Base-by-base conservation (phyloP, 2,888 invertebrate species). In the Hyposoter dolosus region DNA sequence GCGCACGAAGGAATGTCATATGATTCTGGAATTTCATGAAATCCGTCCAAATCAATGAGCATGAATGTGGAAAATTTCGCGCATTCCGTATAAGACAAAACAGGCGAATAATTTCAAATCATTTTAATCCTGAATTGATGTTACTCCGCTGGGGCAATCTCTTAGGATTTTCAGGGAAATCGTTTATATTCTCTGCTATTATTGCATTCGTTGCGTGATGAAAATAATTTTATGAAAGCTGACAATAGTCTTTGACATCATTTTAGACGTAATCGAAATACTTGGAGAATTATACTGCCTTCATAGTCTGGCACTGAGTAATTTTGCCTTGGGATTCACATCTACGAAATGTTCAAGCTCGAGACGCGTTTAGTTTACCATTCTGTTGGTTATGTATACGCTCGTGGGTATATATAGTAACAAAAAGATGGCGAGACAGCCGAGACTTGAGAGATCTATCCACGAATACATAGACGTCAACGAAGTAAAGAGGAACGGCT, bases 221-320 rank as follows among this genome's bases (percentile, higher is more conserved):
- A 50, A 47, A 50, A 47, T 71, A 5, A 43, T 63, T 35, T 23
- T 32, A 77, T 63, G 45, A 47, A 63, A 60, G 10, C 32, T 43
- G 19, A n/a, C 40, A 71, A 15, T 47, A 47, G 6, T 43, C 45
- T 60, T 56, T n/a, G 60, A 69, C 45, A 69, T 43, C 45, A 23
- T 72, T 72, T 23, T 53, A 53, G 9, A 47, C 35, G 45, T 47
- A 60, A 28, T 60, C 28, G 23, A 40, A 68, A 75, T 76, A 9
- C 47, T 53, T 69, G 69, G 68, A 53, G 71, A 65, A 69, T 75
- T 56, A 47, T 68, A 77, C 63, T 76, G 68, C 15, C 35, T 63
- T 23, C 19, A 15, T 60, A 65, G 19, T 15, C 40, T 43, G 28
- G 47, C 19, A 35, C 19, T 43, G 15, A 17, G 23, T 9, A 43